Conservation (phyloP, 2,888 invertebrate species). For the Leptopilina myrica region DNA sequence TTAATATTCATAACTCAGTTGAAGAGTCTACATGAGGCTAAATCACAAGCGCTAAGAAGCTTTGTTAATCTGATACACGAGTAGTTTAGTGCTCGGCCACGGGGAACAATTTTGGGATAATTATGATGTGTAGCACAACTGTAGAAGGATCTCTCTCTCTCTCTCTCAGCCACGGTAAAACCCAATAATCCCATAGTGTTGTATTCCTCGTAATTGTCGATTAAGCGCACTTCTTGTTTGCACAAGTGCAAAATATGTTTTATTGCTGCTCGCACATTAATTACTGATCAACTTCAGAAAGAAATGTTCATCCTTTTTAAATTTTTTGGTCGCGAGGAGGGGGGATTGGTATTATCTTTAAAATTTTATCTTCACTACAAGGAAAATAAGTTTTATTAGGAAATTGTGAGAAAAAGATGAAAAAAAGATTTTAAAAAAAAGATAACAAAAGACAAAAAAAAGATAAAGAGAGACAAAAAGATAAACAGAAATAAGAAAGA, state of each 20-base stretch:
- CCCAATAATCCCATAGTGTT: conserved; percentile 37
- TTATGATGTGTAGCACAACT: conserved; percentile 37
- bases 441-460: too few relatives aligned
- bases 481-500: too few relatives aligned
- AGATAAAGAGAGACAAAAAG: too few relatives aligned
- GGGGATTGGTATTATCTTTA: too few relatives aligned
- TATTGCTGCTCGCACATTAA: background rate
- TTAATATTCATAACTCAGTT: background rate
- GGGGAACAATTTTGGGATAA: conserved; percentile 32
- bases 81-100: conserved; percentile 28
- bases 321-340: too few relatives aligned
- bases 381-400: too few relatives aligned
- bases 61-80: conserved; percentile 24
- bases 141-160: background rate
- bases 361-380: too few relatives aligned
- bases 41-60: conserved; percentile 31
- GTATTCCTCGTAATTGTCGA: conserved; percentile 18
- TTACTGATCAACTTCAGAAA: background rate
- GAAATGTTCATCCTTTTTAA: background rate
- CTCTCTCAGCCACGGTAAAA: conserved; percentile 3
- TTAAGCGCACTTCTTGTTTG: conserved; percentile 12
- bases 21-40: background rate
- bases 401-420: too few relatives aligned
- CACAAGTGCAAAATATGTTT: conserved; percentile 22
- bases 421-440: too few relatives aligned